These are phyloP conservation scores for Cheilosia grossa DNA, from an alignment of 2,888 invertebrate genomes.

Conservation along the genomic window DNA sequence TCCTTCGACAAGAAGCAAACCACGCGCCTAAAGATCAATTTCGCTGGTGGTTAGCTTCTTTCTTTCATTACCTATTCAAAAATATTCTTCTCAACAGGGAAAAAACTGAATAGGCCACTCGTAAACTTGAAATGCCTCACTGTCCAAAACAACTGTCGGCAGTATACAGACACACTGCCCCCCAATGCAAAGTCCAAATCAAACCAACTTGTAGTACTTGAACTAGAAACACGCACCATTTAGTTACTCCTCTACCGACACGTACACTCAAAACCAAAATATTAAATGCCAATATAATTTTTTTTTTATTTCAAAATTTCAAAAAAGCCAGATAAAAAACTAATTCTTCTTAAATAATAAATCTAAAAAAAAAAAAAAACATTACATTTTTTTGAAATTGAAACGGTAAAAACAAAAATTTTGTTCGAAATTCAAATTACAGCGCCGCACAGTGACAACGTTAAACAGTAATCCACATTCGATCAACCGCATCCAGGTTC, in stretches of 20 bases:
- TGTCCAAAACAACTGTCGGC: too few relatives aligned
- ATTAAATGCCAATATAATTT: slow-evolving; percentile 58
- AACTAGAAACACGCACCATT: neutral
- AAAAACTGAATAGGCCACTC: too few relatives aligned
- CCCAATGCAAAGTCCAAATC: slow-evolving; percentile 9
- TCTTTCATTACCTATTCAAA: too few relatives aligned
- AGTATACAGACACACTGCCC: neutral
- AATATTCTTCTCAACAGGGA: too few relatives aligned
- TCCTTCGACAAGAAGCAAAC: too few relatives aligned
- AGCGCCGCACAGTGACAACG: slow-evolving; percentile 84
- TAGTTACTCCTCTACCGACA: neutral
- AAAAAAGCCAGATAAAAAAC: slow-evolving; percentile 67
- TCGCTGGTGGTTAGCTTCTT: too few relatives aligned
- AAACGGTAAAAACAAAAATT: slow-evolving; percentile 70
- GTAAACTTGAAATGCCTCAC: too few relatives aligned
- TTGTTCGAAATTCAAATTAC: slow-evolving; percentile 80
- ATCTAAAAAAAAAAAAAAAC: too few relatives aligned
- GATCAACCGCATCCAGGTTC: slow-evolving; percentile 84
- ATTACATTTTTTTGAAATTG: slow-evolving; percentile 27
- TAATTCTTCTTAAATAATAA: slow-evolving; percentile 61
- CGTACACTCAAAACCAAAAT: slow-evolving; percentile 47
- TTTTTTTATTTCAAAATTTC: slow-evolving; percentile 23
- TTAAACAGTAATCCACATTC: slow-evolving; percentile 84
- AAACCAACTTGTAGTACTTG: slow-evolving; percentile 9
- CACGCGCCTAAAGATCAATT: too few relatives aligned